These are phyloP conservation scores for Agrypnia vestita DNA, from an alignment of 1,140 invertebrate genomes.

Conservation along the genomic window DNA sequence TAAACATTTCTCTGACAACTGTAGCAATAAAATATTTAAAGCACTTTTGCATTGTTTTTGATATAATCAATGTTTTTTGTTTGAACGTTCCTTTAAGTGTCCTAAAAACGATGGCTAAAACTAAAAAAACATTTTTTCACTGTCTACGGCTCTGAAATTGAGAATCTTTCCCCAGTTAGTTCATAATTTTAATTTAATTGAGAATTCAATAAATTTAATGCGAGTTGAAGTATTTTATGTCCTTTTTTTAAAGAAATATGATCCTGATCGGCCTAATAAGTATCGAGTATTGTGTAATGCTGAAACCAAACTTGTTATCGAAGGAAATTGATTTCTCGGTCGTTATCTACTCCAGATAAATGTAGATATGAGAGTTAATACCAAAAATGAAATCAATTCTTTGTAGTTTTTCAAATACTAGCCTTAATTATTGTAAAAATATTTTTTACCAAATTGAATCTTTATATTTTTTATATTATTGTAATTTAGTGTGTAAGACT, in stretches of 20 bases:
- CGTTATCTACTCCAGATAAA: neutral
- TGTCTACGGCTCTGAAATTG: too few relatives aligned
- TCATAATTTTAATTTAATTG: too few relatives aligned
- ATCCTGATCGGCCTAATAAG: neutral
- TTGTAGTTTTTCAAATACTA: constrained; percentile 44
- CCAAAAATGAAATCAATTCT: constrained; percentile 45
- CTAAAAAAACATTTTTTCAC: too few relatives aligned
- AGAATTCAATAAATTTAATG: neutral
- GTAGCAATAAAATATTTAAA: too few relatives aligned
- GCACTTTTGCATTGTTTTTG: too few relatives aligned
- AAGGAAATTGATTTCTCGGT: neutral
- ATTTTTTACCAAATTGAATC: constrained; percentile 55
- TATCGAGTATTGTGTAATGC: neutral
- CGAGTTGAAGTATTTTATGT: neutral
- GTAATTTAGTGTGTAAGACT: constrained; percentile 47
- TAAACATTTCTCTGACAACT: too few relatives aligned
- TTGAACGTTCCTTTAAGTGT: too few relatives aligned
- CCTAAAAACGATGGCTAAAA: too few relatives aligned
- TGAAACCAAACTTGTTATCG: constrained; percentile 1
- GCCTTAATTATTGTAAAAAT: constrained; percentile 50
- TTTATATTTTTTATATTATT: constrained; percentile 56
- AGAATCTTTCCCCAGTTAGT: too few relatives aligned
- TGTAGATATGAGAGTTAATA: constrained; percentile 41
- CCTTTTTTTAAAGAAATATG: neutral
- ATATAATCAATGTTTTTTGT: too few relatives aligned